phyloP scores from a whole-genome alignment of 1,140 invertebrate species.

The Atta texana region DNA sequence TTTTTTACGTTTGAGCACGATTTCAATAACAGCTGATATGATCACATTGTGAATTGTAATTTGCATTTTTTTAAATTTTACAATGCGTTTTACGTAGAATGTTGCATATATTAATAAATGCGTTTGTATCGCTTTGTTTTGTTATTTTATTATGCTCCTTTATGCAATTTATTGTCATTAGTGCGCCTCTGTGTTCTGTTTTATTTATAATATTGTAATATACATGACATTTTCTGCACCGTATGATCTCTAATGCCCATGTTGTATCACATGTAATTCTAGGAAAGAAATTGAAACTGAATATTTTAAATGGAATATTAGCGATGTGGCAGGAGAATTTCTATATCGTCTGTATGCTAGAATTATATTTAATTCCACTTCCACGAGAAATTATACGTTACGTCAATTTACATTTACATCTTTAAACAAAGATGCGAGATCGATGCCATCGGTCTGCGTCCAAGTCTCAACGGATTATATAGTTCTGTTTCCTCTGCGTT shows the following conservation, averaged over 20 bases:
- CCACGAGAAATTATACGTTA: constrained; percentile 1
- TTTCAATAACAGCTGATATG: neutral
- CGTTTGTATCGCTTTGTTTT: constrained; percentile 32
- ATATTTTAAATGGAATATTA: constrained; percentile 20
- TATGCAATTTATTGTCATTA: constrained; percentile 16
- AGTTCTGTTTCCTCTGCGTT: constrained; percentile 56
- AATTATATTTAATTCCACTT: constrained; percentile 1
- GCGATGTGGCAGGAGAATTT: neutral
- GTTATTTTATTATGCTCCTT: constrained; percentile 4
- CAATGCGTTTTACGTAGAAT: constrained; percentile 1
- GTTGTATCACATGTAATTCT: neutral
- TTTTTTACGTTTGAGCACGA: constrained; percentile 4
- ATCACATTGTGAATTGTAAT: neutral
- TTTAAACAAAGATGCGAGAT: constrained; percentile 13
- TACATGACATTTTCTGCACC: neutral
- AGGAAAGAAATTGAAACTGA: neutral
- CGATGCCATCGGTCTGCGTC: neutral
- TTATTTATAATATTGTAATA: constrained; percentile 3
- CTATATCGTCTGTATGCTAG: neutral
- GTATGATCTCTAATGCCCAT: neutral
- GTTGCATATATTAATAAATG: constrained; percentile 44
- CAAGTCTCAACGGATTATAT: constrained; percentile 41
- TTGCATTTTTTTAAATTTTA: constrained; percentile 12
- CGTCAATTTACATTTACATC: constrained; percentile 19
- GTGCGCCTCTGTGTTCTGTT: neutral